Evolutionary conservation across 2,888 invertebrate genomes (phyloP).

Genomic region (Blomia tropicalis): DNA sequence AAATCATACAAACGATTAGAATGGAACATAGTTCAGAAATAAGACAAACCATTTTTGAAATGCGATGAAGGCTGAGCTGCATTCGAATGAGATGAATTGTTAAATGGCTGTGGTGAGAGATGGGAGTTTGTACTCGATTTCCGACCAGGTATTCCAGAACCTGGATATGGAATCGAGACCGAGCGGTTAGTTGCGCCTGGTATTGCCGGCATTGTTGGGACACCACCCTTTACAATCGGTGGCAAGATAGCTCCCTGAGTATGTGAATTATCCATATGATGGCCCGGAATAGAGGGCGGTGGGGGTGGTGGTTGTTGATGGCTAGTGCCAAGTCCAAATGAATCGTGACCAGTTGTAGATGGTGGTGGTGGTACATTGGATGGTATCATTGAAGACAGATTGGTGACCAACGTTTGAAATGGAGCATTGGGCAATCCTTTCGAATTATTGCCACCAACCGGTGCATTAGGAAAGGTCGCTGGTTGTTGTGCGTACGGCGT

Average conservation of each 20-base stretch:
- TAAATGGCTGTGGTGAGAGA: background rate
- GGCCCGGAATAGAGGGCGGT: background rate
- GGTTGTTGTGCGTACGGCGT: conserved; percentile 16
- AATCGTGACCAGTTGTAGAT: background rate
- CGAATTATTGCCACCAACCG: background rate
- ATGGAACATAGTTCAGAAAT: background rate
- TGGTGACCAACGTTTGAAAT: background rate
- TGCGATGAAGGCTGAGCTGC: background rate
- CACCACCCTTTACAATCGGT: background rate
- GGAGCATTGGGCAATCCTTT: background rate
- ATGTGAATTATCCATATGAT: background rate
- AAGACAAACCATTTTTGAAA: conserved; percentile 1
- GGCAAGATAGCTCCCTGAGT: background rate
- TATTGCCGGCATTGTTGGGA: too few species aligned
- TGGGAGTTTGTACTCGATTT: background rate
- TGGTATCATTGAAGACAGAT: background rate
- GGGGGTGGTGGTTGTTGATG: background rate
- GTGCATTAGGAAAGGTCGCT: background rate
- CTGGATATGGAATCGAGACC: background rate
- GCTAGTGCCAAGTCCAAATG: background rate
- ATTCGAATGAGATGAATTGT: background rate
- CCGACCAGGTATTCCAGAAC: background rate
- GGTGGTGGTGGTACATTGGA: background rate
- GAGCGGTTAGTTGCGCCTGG: background rate
- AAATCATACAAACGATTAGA: background rate